These are phyloP conservation scores for Hyla sarda DNA, from an alignment of 2,113 vertebrate genomes.

Conservation along the genomic window DNA sequence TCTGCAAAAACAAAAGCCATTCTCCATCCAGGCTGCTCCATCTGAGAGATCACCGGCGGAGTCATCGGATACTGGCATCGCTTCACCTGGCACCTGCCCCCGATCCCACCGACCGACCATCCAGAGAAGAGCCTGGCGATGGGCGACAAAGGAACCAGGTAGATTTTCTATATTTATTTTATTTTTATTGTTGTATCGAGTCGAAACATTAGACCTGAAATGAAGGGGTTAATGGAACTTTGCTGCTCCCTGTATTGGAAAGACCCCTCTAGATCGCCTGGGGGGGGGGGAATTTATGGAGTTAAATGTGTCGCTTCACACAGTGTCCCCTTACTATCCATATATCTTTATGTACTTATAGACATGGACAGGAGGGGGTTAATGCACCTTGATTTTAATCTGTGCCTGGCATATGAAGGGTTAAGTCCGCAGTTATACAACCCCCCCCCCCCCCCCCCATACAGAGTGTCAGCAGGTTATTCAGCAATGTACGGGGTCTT, in stretches of 20 bases:
- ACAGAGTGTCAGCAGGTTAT: not conserved
- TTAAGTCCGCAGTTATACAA: too few species aligned
- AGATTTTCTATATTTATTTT: too few species aligned
- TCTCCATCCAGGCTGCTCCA: not conserved
- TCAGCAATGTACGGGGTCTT: not conserved
- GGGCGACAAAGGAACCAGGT: slow-evolving; percentile 62
- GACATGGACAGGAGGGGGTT: not conserved
- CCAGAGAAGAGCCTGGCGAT: slow-evolving; percentile 26
- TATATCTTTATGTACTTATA: too few species aligned
- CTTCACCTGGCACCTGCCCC: not conserved
- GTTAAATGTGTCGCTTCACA: not conserved
- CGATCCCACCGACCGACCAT: not conserved
- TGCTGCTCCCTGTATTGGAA: not conserved
- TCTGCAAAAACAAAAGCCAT: slow-evolving; percentile 22
- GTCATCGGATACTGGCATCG: not conserved
- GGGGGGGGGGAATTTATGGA: too few species aligned
- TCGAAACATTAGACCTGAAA: too few species aligned
- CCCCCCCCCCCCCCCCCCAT: too few species aligned
- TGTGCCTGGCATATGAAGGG: too few species aligned
- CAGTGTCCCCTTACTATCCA: not conserved
- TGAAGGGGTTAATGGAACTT: not conserved
- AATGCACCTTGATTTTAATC: not conserved
- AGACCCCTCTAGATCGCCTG: too few species aligned
- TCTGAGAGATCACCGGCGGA: not conserved
- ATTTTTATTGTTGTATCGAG: too few species aligned